phyloP scores from a whole-genome alignment of 2,888 invertebrate species.

The Leuctra nigra region DNA sequence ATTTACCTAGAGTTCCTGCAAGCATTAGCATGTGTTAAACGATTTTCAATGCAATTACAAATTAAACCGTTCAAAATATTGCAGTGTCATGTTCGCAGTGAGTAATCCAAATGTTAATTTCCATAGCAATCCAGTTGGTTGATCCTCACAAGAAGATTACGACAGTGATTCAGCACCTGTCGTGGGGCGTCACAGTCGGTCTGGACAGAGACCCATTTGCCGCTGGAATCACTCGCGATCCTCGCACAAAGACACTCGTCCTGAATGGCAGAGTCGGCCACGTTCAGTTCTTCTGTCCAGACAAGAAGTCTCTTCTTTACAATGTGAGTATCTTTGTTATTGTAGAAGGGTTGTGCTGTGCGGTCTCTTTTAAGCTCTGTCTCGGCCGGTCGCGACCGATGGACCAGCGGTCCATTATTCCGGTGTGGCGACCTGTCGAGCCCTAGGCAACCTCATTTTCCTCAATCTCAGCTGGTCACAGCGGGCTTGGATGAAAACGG shows the following conservation, averaged over 20 bases:
- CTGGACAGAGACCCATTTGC: slow-evolving; percentile 44
- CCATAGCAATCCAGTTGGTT: slow-evolving; percentile 40
- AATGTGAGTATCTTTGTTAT: slow-evolving; percentile 50
- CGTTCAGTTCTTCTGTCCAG: slow-evolving; percentile 64
- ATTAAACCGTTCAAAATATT: too few species aligned
- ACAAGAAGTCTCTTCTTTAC: slow-evolving; percentile 57
- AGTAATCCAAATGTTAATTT: too few species aligned
- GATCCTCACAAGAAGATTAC: slow-evolving; percentile 42
- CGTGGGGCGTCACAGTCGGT: slow-evolving; percentile 44
- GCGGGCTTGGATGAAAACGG: too few species aligned
- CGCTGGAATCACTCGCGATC: slow-evolving; percentile 52
- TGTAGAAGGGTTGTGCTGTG: neutral
- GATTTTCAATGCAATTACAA: too few species aligned
- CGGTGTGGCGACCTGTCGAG: too few species aligned
- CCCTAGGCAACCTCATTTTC: too few species aligned
- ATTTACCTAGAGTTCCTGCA: too few species aligned
- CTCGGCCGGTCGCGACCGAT: neutral
- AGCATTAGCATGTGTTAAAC: too few species aligned
- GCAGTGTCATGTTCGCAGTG: too few species aligned
- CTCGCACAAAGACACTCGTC: slow-evolving; percentile 56
- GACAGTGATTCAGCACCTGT: slow-evolving; percentile 60
- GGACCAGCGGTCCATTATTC: slow-evolving; percentile 9
- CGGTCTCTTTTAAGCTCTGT: neutral
- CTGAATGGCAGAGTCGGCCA: slow-evolving; percentile 67
- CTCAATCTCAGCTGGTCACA: too few species aligned